Evolutionary conservation across 2,797 vertebrate genomes (phyloP).

Genomic region (Gouania willdenowi): DNA sequence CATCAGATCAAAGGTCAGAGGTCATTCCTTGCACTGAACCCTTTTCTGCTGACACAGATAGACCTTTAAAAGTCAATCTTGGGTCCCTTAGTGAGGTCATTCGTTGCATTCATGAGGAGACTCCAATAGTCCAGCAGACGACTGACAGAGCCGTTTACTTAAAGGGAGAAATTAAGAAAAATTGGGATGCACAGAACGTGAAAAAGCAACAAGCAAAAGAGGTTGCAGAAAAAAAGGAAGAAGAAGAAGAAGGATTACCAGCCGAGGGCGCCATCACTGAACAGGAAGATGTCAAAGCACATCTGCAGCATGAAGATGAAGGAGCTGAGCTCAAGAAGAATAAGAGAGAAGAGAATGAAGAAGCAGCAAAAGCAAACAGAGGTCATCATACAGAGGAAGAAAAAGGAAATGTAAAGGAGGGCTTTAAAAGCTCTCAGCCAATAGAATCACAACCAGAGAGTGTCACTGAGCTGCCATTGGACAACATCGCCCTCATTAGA

Average conservation of each 20-base stretch:
- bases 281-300: background rate
- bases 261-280: conserved; percentile 14
- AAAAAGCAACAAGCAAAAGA: conserved; percentile 9
- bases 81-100: conserved; percentile 32
- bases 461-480: conserved; percentile 24
- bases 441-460: background rate
- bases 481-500: conserved; percentile 60
- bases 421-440: conserved; percentile 1
- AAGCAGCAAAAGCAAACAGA: background rate
- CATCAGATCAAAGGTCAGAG: conserved; percentile 1
- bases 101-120: background rate
- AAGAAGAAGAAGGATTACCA: conserved; percentile 7
- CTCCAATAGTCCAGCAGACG: background rate
- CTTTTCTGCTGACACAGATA: background rate
- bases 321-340: background rate
- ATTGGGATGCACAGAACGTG: conserved; percentile 32
- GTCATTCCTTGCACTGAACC: background rate
- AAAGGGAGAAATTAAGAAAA: conserved; percentile 32
- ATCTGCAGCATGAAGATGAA: background rate
- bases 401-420: background rate
- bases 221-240: background rate
- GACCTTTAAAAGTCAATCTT: conserved; percentile 25
- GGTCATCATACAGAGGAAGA: background rate
- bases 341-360: background rate
- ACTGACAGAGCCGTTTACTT: conserved; percentile 57